These are phyloP conservation scores for Sitta carolinensis DNA, from an alignment of 2,797 vertebrate species.

Conservation along the genomic window DNA sequence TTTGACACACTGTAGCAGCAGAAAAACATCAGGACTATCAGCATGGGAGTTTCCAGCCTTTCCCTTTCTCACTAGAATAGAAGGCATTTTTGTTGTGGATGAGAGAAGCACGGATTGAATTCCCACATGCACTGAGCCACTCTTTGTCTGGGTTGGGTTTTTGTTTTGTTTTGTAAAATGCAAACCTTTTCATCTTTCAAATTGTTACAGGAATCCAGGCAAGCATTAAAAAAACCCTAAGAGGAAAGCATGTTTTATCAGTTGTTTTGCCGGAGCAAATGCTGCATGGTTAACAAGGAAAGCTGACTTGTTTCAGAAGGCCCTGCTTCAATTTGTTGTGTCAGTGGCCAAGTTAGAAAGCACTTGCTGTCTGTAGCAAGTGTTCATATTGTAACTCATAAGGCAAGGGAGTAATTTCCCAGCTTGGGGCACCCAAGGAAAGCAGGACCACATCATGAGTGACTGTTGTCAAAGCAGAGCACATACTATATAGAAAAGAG, in stretches of 20 bases:
- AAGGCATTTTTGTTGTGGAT: slow-evolving; percentile 43
- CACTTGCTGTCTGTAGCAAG: slow-evolving; percentile 41
- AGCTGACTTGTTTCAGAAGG: slow-evolving; percentile 32
- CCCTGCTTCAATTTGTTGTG: slow-evolving; percentile 18
- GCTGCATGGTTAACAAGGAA: slow-evolving; percentile 30
- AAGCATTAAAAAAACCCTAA: neutral
- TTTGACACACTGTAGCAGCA: slow-evolving; percentile 40
- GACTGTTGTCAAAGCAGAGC: neutral
- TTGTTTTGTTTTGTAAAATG: neutral
- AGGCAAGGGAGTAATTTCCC: slow-evolving; percentile 46
- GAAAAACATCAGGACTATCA: slow-evolving; percentile 35
- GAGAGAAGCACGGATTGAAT: slow-evolving; percentile 41
- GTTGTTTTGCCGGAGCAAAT: neutral
- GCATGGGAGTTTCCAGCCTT: slow-evolving; percentile 51
- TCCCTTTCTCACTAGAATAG: slow-evolving; percentile 44
- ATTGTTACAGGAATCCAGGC: slow-evolving; percentile 8
- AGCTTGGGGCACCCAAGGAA: neutral
- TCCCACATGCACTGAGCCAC: neutral
- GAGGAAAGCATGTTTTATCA: neutral
- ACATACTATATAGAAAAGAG: neutral
- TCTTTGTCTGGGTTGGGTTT: neutral
- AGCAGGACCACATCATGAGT: neutral
- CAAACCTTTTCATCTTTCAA: slow-evolving; percentile 36
- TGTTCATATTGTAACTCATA: slow-evolving; percentile 3
- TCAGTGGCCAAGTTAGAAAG: slow-evolving; percentile 34